Base-by-base conservation (phyloP, 2,797 vertebrate genomes). In the Strix occidentalis region DNA sequence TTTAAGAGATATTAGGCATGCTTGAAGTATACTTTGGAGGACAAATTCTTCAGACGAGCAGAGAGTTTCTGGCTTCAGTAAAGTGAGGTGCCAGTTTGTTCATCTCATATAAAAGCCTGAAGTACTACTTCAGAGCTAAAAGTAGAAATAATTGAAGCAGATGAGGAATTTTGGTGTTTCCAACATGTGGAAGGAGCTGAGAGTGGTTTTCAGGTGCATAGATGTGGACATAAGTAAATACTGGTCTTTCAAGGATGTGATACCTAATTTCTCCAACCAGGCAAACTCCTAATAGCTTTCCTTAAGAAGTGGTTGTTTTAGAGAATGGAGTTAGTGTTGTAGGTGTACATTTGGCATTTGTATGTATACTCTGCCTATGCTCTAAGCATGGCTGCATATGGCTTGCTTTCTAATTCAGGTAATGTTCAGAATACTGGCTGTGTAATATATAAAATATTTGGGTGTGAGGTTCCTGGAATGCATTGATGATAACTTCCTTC, bases 381-480 rank as follows among this genome's bases (percentile, higher is more conserved):
- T 63, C 11, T n/a, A 28, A 37, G 16, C 28, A 13, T 26, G 37
- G 33, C 57, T 88, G 50, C 13, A 10, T 20, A 8, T 15, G 29
- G 13, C 50, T 92, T 39, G 16, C 58, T 91, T 58, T 39, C 31
- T 71, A 64, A 48, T 28, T 21, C 16, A 66, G 53, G 16, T 29
- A 51, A 7, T 0, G 0, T 48, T 68, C 60, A 71, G 61, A 43
- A 43, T 14, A 33, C 17, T 53, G 58, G 5, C 53, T 90, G 7
- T 51, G 21, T 57, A 54, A 71, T 58, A 33, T 7, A 58, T 26
- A 39, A 58, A 86, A 23, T 75, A 92, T 51, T 70, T 75, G 77
- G 50, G 15, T 53, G 17, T 16, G 43, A 45, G 43, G 43, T 45
- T 45, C 43, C 43, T 45, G 43, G 16, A 45, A 16, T 45, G 43